Conservation (phyloP, 2,113 vertebrate species). For the Asarcornis scutulata region DNA sequence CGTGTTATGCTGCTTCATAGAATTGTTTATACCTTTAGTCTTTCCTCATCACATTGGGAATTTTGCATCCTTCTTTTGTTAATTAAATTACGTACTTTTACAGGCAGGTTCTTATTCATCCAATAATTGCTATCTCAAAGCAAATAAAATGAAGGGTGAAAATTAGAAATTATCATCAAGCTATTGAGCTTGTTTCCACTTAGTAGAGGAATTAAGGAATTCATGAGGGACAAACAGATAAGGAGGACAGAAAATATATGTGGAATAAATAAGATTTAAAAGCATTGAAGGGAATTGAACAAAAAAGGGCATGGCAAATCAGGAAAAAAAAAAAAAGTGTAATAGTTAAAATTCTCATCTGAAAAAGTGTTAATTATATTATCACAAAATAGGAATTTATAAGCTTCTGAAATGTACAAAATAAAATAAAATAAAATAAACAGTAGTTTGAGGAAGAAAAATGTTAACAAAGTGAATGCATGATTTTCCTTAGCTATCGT, state of each 20-base stretch:
- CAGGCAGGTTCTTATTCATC: neutral
- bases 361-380: neutral
- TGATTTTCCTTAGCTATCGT: slow-evolving; percentile 31
- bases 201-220: neutral
- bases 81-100: neutral
- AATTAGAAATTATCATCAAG: neutral
- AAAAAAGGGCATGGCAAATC: neutral
- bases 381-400: neutral
- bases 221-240: neutral
- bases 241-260: neutral
- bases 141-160: neutral
- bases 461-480: neutral
- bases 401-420: neutral
- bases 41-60: neutral
- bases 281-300: neutral
- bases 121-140: neutral
- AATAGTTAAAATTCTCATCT: neutral
- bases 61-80: neutral
- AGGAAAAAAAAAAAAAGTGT: neutral
- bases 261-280: neutral
- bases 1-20: fast-evolving
- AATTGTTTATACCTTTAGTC: neutral
- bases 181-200: neutral
- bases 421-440: neutral
- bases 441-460: neutral